Evolutionary conservation across 2,888 invertebrate species (phyloP).

Genomic region (Amphipyra berbera): DNA sequence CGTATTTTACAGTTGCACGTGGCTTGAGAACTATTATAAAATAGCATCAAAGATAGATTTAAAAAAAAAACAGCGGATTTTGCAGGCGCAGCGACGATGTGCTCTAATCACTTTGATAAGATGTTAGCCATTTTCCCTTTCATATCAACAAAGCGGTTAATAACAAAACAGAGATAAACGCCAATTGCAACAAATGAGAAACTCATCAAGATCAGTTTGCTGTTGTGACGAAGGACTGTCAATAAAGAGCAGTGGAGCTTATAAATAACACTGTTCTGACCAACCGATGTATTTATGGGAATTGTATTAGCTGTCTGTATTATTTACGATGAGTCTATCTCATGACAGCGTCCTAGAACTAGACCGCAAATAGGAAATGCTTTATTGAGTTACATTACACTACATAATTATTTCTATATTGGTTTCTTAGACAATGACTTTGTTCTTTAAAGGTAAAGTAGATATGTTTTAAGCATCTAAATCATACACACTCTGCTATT

Average conservation of each 20-base stretch:
- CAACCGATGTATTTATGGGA: constrained; percentile 15
- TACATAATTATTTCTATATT: too few relatives aligned
- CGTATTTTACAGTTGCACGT: too few relatives aligned
- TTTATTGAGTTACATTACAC: too few relatives aligned
- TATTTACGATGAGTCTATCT: constrained; percentile 28
- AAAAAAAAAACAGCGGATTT: too few relatives aligned
- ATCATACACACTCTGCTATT: too few relatives aligned
- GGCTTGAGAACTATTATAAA: too few relatives aligned
- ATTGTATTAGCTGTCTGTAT: constrained; percentile 25
- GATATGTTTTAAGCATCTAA: too few relatives aligned
- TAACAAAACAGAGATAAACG: neutral
- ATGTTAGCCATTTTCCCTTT: neutral
- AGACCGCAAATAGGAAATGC: constrained; percentile 29
- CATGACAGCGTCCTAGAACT: constrained; percentile 24
- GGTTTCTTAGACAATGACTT: too few relatives aligned
- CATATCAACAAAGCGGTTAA: neutral
- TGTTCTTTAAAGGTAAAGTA: too few relatives aligned
- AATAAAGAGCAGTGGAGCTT: constrained; percentile 10
- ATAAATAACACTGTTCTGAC: constrained; percentile 3
- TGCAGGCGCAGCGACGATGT: too few relatives aligned
- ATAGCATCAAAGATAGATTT: too few relatives aligned
- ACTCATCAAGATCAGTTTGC: constrained; percentile 11
- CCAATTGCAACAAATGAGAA: constrained; percentile 10
- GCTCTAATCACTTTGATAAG: too few relatives aligned
- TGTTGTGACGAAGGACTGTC: constrained; percentile 8